phyloP scores from a whole-genome alignment of 2,888 invertebrate genomes.

The Oscheius myriophilus region DNA sequence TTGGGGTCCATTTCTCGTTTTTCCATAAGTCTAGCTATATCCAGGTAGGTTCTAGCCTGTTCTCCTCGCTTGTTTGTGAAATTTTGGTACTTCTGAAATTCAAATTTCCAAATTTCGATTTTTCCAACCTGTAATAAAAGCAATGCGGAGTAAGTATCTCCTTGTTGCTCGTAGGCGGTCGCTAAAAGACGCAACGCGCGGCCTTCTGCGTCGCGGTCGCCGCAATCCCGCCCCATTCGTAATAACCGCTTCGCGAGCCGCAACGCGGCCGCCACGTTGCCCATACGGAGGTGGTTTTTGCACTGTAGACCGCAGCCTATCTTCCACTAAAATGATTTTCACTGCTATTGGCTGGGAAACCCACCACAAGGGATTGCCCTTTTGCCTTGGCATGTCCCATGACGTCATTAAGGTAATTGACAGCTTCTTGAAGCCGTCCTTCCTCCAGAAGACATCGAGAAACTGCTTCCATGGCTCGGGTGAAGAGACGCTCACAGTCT shows the following conservation, averaged over 20 bases:
- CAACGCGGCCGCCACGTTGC: constrained; percentile 5
- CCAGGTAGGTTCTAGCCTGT: background rate
- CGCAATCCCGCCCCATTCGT: constrained; percentile 6
- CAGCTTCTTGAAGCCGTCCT: constrained; percentile 12
- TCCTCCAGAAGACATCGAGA: constrained; percentile 4
- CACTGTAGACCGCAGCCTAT: constrained; percentile 9
- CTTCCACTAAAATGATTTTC: constrained; percentile 12
- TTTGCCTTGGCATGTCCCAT: constrained; percentile 6
- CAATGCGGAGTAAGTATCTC: constrained; percentile 34
- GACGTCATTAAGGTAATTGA: constrained; percentile 5
- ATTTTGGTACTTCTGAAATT: background rate
- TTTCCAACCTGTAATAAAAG: constrained; percentile 35
- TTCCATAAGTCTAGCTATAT: background rate
- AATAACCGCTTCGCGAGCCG: constrained; percentile 16
- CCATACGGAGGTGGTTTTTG: constrained; percentile 10
- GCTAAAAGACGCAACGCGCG: constrained; percentile 39
- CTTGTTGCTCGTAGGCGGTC: constrained; percentile 43
- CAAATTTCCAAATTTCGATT: background rate
- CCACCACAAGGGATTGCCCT: constrained; percentile 15
- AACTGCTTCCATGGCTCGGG: constrained; percentile 5
- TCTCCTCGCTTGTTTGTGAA: background rate
- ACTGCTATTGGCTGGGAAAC: no score
- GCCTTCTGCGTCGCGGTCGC: constrained; percentile 15
- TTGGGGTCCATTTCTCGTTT: constrained; percentile 3
- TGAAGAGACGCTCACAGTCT: background rate